Conservation (phyloP, 2,797 vertebrate genomes). For the Chiloscyllium punctatum region DNA sequence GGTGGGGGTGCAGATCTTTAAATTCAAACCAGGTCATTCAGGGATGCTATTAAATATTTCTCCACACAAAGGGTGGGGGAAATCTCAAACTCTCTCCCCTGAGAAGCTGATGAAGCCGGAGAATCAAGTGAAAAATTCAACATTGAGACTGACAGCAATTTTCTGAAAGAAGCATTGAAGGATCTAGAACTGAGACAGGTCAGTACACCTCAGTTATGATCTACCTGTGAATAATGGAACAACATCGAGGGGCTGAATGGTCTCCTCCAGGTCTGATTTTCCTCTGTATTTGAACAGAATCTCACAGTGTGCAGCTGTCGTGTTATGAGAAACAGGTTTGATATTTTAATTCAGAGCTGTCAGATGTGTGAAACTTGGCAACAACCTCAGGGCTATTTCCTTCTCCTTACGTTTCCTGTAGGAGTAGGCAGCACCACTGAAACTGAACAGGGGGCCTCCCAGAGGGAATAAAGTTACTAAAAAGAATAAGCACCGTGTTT, state of each 20-base stretch:
- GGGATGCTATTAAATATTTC: too few relatives aligned
- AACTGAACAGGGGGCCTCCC: conserved; percentile 1
- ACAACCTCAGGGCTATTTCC: neutral
- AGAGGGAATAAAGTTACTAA: neutral
- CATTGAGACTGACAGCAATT: too few relatives aligned
- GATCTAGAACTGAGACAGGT: too few relatives aligned
- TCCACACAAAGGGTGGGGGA: too few relatives aligned
- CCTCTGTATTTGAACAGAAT: neutral
- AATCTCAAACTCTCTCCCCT: too few relatives aligned
- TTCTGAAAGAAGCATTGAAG: too few relatives aligned
- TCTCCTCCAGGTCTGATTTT: neutral
- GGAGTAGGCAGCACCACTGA: neutral
- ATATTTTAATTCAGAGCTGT: neutral
- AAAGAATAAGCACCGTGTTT: neutral
- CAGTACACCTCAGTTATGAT: neutral
- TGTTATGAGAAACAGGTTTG: neutral
- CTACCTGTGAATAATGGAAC: neutral
- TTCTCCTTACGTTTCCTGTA: neutral
- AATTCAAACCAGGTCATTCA: too few relatives aligned
- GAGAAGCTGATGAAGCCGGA: too few relatives aligned
- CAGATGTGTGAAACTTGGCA: neutral
- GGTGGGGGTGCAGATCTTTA: too few relatives aligned
- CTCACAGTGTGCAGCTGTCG: neutral
- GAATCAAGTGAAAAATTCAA: too few relatives aligned
- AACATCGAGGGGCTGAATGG: neutral